These are phyloP conservation scores for Ennomos fuscantarius DNA, from an alignment of 2,888 invertebrate genomes.

Conservation along the genomic window DNA sequence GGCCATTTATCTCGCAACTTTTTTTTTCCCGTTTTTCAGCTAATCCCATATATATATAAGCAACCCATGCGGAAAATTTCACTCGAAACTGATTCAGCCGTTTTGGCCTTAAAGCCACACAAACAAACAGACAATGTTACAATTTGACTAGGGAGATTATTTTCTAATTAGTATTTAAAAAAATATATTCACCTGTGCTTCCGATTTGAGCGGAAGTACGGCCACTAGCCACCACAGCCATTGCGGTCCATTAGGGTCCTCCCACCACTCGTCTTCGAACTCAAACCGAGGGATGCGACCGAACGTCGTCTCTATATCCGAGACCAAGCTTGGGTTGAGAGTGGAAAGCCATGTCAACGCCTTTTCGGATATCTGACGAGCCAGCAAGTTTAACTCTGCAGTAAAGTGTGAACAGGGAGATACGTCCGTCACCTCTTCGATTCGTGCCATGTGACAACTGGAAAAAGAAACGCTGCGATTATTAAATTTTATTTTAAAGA, in stretches of 20 bases:
- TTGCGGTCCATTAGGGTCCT: constrained; percentile 91
- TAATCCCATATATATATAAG: too few species aligned
- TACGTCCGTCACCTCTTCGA: constrained; percentile 85
- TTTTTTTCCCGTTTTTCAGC: too few species aligned
- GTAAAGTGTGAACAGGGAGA: constrained; percentile 69
- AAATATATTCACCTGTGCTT: constrained; percentile 89
- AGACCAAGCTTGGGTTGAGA: constrained; percentile 86
- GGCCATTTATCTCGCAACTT: too few species aligned
- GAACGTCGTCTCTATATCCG: constrained; percentile 91
- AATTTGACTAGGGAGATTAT: too few species aligned
- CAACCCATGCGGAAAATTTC: too few species aligned
- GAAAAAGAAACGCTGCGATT: constrained; percentile 12
- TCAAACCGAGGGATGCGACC: constrained; percentile 91
- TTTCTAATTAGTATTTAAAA: too few species aligned
- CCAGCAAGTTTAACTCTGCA: constrained; percentile 57
- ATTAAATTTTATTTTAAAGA: neutral
- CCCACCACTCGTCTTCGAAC: constrained; percentile 82
- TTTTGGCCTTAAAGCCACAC: too few species aligned
- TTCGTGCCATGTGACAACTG: constrained; percentile 92
- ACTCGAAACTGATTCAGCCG: too few species aligned
- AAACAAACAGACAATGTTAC: too few species aligned
- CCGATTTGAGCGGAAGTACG: constrained; percentile 91
- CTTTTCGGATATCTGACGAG: constrained; percentile 83
- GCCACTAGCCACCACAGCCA: constrained; percentile 98
- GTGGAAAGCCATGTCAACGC: constrained; percentile 87